Conservation (phyloP, 2,113 vertebrate genomes). For the Ochotona curzoniae region DNA sequence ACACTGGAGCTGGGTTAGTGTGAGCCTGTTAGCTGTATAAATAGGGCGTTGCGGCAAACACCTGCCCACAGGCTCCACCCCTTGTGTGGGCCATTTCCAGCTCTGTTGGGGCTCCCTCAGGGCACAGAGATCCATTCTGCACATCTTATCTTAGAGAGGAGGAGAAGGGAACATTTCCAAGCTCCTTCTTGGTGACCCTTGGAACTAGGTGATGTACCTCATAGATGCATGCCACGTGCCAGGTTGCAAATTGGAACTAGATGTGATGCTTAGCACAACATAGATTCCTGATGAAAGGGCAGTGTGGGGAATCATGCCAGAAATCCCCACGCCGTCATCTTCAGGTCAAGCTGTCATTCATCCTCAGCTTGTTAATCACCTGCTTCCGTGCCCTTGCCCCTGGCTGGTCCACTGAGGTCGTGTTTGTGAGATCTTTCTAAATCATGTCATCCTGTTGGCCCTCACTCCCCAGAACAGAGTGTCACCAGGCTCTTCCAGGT, state of each 20-base stretch:
- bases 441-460: neutral
- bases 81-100: neutral
- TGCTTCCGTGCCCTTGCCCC: neutral
- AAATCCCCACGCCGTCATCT: neutral
- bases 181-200: neutral
- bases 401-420: neutral
- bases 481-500: neutral
- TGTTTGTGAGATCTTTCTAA: neutral
- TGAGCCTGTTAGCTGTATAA: too few species aligned
- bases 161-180: neutral
- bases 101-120: neutral
- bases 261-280: neutral
- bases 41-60: neutral
- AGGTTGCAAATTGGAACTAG: neutral
- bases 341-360: neutral
- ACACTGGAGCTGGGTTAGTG: neutral
- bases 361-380: neutral
- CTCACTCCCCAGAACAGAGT: neutral
- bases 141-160: neutral
- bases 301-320: neutral
- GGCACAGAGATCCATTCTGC: neutral
- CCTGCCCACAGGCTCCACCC: neutral
- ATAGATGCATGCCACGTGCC: accelerated
- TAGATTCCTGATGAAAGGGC: neutral
- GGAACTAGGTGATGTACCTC: neutral